phyloP scores from a whole-genome alignment of 2,797 vertebrate species.

The Sphenopsis melanotis region DNA sequence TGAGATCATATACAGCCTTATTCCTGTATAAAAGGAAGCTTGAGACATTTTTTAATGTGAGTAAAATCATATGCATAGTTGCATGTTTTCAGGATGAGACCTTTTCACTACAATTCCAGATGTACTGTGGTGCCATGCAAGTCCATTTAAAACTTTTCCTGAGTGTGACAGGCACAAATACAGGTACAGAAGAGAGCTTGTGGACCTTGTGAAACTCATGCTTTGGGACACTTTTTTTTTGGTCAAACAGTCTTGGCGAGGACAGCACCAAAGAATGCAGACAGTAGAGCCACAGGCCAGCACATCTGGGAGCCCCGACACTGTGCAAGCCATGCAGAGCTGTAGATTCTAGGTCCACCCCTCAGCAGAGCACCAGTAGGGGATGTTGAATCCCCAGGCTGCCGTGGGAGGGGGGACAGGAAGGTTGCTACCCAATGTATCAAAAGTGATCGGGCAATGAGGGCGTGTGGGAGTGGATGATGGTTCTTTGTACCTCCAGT shows the following conservation, averaged over 20 bases:
- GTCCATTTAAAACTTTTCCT: neutral
- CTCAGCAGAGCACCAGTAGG: neutral
- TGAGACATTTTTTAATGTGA: neutral
- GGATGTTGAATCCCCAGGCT: neutral
- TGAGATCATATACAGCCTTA: neutral
- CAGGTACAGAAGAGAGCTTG: neutral
- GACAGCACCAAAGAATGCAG: neutral
- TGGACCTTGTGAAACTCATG: neutral
- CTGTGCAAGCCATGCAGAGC: neutral
- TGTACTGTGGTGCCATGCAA: accelerated
- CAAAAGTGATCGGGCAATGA: neutral
- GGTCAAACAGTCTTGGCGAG: neutral
- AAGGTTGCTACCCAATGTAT: accelerated
- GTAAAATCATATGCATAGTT: neutral
- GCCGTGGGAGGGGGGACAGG: neutral
- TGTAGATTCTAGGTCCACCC: neutral
- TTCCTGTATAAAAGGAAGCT: neutral
- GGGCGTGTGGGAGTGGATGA: neutral
- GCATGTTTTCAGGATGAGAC: neutral
- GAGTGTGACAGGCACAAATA: neutral
- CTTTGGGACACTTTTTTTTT: neutral
- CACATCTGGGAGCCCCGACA: neutral
- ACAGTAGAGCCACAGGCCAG: neutral
- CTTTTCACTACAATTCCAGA: neutral
- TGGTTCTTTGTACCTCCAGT: neutral